A percentile compares a stretch with the other conserved stretches of the same genome.
These are phyloP conservation scores for Aphelenchoides fujianensis DNA, from an alignment of 1,140 invertebrate species.

Conservation along the genomic window DNA sequence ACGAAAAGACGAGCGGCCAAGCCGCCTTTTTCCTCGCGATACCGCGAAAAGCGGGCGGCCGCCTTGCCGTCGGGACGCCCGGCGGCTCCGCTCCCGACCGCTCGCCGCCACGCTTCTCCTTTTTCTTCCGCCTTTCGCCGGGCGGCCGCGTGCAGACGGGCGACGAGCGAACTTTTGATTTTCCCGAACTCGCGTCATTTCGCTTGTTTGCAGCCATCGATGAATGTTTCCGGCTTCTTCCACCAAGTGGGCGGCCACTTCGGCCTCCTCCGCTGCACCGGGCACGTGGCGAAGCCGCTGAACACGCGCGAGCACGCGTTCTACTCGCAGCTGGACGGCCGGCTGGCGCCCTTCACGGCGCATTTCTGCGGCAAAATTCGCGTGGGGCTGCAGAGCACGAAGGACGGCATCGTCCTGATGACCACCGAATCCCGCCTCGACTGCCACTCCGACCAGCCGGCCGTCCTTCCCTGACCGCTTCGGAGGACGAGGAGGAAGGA, in stretches of 20 bases:
- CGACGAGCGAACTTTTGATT: background rate
- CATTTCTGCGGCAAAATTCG: slow-evolving; percentile 57
- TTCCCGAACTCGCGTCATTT: background rate
- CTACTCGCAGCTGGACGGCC: slow-evolving; percentile 44
- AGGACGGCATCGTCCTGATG: slow-evolving; percentile 34
- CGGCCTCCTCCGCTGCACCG: slow-evolving; percentile 51
- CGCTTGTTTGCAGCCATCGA: background rate
- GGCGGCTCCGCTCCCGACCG: background rate
- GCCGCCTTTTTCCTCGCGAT: background rate
- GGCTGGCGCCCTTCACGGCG: slow-evolving; percentile 48
- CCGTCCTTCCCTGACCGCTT: background rate
- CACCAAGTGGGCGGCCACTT: slow-evolving; percentile 62
- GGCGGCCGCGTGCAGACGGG: too few relatives aligned
- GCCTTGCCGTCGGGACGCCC: background rate
- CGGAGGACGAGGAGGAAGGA: slow-evolving; percentile 9
- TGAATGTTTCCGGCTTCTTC: slow-evolving; percentile 52
- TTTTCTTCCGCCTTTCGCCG: background rate
- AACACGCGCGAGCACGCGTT: slow-evolving; percentile 57
- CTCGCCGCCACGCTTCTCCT: background rate
- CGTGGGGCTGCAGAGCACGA: slow-evolving; percentile 32
- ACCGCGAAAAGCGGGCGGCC: background rate
- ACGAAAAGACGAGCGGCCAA: too few relatives aligned
- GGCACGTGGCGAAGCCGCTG: slow-evolving; percentile 60
- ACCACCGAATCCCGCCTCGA: slow-evolving; percentile 17
- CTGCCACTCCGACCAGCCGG: slow-evolving; percentile 4